Evolutionary conservation across 2,113 vertebrate genomes (phyloP).

Genomic region (Hiodon alosoides): DNA sequence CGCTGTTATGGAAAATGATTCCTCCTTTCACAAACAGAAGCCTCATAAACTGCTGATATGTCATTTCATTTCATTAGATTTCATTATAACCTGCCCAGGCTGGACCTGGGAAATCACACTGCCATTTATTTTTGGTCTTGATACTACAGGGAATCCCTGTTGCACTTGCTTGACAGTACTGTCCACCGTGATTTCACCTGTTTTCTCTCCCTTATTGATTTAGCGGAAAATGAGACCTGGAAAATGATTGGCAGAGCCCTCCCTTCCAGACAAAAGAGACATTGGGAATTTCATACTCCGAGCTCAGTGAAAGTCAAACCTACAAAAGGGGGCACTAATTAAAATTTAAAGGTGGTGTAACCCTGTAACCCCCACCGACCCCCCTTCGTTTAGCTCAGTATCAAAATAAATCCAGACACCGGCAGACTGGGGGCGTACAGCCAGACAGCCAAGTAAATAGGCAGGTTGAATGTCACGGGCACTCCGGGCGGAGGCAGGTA

Average conservation of each 20-base stretch:
- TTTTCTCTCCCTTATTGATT: constrained; percentile 21
- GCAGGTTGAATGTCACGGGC: constrained; percentile 14
- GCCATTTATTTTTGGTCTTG: not conserved
- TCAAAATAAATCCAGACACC: constrained; percentile 19
- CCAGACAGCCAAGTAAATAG: not conserved
- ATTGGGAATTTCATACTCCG: constrained; percentile 10
- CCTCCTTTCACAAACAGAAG: no score
- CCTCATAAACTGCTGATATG: no score
- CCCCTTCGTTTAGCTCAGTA: constrained; percentile 18
- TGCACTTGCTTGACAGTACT: not conserved
- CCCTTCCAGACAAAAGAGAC: not conserved
- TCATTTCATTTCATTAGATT: no score
- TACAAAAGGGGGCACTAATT: constrained; percentile 28
- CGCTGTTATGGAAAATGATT: no score
- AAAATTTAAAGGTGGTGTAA: constrained; percentile 38
- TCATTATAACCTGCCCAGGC: not conserved
- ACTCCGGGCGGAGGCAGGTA: not conserved
- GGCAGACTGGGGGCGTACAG: not conserved
- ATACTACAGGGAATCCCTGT: constrained; percentile 17
- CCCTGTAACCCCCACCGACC: constrained; percentile 13
- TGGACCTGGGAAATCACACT: not conserved
- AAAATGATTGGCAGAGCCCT: not conserved
- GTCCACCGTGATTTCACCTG: constrained; percentile 9
- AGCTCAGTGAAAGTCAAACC: constrained; percentile 11
- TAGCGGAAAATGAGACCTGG: constrained; percentile 9